Evolutionary conservation across 1,140 invertebrate species (phyloP).

Genomic region (Orius laevigatus): DNA sequence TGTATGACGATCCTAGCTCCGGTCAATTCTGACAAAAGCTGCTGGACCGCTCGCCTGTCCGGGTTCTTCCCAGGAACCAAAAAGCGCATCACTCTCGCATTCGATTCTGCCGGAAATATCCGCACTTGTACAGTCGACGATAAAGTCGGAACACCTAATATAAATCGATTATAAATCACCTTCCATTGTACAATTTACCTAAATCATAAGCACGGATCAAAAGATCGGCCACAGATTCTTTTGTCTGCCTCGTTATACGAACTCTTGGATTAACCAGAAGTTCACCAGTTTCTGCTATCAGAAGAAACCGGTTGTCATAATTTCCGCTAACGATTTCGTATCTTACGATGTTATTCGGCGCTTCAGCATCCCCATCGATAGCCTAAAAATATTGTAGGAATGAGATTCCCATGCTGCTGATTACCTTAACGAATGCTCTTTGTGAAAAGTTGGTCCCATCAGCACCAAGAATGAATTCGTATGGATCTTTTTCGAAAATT

Average conservation of each 20-base stretch:
- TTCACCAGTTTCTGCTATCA: slow-evolving; percentile 48
- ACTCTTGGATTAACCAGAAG: slow-evolving; percentile 18
- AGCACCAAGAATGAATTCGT: slow-evolving; percentile 63
- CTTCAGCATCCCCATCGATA: slow-evolving; percentile 59
- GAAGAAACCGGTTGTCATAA: slow-evolving; percentile 57
- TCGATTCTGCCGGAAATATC: slow-evolving; percentile 46
- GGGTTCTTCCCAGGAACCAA: slow-evolving; percentile 49
- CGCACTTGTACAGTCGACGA: slow-evolving; percentile 45
- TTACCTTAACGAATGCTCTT: slow-evolving; percentile 46
- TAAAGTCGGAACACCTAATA: slow-evolving; percentile 46
- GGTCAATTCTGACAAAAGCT: slow-evolving; percentile 54
- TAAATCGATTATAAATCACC: not conserved
- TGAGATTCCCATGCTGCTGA: not conserved
- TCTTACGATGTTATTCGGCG: slow-evolving; percentile 70
- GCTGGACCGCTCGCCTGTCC: slow-evolving; percentile 49
- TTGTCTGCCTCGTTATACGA: slow-evolving; percentile 9
- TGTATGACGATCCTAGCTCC: slow-evolving; percentile 57
- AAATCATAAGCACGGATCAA: slow-evolving; percentile 62
- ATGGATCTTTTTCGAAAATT: slow-evolving; percentile 57
- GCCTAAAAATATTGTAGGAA: slow-evolving; percentile 41
- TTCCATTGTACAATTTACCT: slow-evolving; percentile 27
- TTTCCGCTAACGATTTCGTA: slow-evolving; percentile 72
- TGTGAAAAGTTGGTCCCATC: slow-evolving; percentile 55
- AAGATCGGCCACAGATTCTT: slow-evolving; percentile 29
- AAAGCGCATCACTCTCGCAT: slow-evolving; percentile 55